Percentiles rank a stretch among this genome's conserved stretches.
Conservation (phyloP, 2,797 vertebrate species). For the Coregonus ussuriensis region DNA sequence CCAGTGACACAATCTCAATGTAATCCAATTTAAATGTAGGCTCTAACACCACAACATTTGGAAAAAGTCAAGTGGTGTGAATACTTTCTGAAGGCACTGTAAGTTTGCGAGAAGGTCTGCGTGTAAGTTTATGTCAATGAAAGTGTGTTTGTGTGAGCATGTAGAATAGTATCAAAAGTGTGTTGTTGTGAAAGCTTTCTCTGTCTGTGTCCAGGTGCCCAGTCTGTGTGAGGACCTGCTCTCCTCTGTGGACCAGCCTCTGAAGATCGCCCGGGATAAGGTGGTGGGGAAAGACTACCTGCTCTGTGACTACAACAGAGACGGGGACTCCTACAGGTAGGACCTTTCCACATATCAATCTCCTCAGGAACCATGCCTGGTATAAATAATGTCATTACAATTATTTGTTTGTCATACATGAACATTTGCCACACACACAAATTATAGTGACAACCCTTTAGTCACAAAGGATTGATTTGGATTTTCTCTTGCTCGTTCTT, state of each 20-base stretch:
- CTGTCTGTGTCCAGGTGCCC: constrained; percentile 81
- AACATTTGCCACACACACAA: not conserved
- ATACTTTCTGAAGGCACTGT: too few species aligned
- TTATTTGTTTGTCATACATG: not conserved
- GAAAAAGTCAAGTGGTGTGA: too few species aligned
- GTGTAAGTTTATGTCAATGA: not conserved
- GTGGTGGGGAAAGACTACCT: constrained; percentile 98
- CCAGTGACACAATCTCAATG: too few species aligned
- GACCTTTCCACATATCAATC: constrained; percentile 1
- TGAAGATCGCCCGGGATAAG: constrained; percentile 97
- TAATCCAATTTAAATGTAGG: too few species aligned
- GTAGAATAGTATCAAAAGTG: not conserved
- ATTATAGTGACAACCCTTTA: not conserved
- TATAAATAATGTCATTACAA: not conserved
- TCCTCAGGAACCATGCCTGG: not conserved
- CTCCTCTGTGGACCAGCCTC: constrained; percentile 97
- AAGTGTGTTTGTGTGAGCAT: not conserved
- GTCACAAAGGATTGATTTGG: not conserved
- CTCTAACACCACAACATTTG: too few species aligned
- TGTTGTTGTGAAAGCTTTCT: not conserved
- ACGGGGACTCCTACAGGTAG: constrained; percentile 97
- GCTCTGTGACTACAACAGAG: constrained; percentile 98
- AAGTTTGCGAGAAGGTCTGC: not conserved
- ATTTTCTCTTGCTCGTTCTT: not conserved
- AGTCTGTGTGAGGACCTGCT: constrained; percentile 97